Percentiles rank a stretch among this genome's conserved stretches.
phyloP scores from a whole-genome alignment of 2,888 invertebrate genomes.

The Leptopilina drosophilae region DNA sequence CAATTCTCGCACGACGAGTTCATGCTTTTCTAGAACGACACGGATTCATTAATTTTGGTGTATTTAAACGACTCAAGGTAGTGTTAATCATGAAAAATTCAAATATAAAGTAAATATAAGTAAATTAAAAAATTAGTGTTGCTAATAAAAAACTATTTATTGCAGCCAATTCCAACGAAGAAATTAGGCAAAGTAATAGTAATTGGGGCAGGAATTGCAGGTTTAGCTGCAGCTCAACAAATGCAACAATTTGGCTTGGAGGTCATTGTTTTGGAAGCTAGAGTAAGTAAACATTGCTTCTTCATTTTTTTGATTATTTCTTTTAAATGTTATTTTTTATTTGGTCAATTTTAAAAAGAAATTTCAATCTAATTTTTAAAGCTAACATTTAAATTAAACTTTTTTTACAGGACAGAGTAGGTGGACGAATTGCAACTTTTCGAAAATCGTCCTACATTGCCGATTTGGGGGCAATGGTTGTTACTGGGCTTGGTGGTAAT shows the following conservation, averaged over 20 bases:
- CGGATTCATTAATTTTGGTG: constrained; percentile 98
- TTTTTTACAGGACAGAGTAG: constrained; percentile 87
- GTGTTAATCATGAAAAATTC: constrained; percentile 67
- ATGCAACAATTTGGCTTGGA: constrained; percentile 97
- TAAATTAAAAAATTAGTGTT: constrained; percentile 58
- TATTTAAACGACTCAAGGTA: constrained; percentile 91
- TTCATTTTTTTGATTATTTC: not conserved
- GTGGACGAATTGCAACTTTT: constrained; percentile 97
- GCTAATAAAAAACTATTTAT: constrained; percentile 57
- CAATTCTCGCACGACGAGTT: constrained; percentile 87
- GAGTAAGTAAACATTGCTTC: constrained; percentile 74
- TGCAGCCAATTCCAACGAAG: constrained; percentile 76
- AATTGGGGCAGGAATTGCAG: constrained; percentile 92
- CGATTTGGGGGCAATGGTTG: constrained; percentile 96
- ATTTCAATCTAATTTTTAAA: not conserved
- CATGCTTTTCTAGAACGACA: constrained; percentile 96
- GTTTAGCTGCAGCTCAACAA: constrained; percentile 95
- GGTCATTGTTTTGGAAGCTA: constrained; percentile 91
- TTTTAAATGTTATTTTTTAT: too few relatives aligned
- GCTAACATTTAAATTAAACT: not conserved
- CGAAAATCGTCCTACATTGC: constrained; percentile 90
- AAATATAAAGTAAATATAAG: not conserved
- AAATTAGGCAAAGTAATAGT: constrained; percentile 81
- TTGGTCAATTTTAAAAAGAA: not conserved
- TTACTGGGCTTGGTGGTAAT: constrained; percentile 97